Conservation (phyloP, 2,888 invertebrate species). For the Leptopilina myrica region DNA sequence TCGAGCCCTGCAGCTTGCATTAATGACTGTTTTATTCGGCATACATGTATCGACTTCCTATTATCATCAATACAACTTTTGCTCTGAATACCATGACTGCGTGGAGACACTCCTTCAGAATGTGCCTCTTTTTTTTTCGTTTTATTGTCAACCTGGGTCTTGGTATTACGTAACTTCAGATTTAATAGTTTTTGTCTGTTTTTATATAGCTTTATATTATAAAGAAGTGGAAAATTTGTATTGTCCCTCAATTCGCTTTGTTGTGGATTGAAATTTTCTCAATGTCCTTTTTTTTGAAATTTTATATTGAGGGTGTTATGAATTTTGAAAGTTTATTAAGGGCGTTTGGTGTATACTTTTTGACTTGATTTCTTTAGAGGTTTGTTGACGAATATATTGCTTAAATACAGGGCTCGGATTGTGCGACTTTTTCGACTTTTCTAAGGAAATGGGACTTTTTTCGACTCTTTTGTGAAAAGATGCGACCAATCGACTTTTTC, state of each 20-base stretch:
- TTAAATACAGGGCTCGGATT: no score
- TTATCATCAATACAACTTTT: background rate
- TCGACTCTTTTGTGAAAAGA: no score
- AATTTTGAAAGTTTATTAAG: no score
- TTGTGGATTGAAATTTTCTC: background rate
- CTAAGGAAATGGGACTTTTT: no score
- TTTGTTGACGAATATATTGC: no score
- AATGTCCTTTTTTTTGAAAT: no score
- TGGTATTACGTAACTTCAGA: background rate
- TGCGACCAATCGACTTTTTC: no score
- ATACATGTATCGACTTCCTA: slow-evolving; percentile 19
- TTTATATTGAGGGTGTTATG: no score
- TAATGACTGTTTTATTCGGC: slow-evolving; percentile 57
- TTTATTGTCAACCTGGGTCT: slow-evolving; percentile 13
- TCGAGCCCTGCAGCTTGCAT: slow-evolving; percentile 54
- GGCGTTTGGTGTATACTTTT: no score
- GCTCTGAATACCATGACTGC: slow-evolving; percentile 37
- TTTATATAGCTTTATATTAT: background rate
- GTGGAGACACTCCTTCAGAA: slow-evolving; percentile 34
- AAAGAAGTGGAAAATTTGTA: background rate
- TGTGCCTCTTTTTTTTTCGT: background rate
- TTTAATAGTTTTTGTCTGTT: background rate
- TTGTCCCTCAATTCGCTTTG: background rate
- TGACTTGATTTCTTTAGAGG: no score
- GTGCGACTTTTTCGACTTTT: no score